phyloP scores from a whole-genome alignment of 2,113 vertebrate genomes.

The Cyanoramphus novaezelandiae region DNA sequence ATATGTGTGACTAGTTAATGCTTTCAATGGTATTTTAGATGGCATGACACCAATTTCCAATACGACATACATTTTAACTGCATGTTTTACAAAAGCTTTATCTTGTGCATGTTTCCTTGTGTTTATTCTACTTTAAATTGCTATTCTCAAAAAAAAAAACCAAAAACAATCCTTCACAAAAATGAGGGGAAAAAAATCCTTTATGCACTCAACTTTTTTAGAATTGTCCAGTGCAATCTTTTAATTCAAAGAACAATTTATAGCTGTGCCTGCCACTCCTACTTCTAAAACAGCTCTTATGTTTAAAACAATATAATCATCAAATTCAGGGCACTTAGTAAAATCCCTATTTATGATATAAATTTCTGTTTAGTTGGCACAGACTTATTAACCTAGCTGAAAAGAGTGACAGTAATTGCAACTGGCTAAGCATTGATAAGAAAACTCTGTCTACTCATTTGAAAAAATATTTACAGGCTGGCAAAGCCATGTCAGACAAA shows the following conservation, averaged over 20 bases:
- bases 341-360: slow-evolving; percentile 48
- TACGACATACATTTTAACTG: neutral
- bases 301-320: slow-evolving; percentile 25
- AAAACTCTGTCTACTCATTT: neutral
- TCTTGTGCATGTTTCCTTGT: neutral
- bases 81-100: neutral
- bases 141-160: neutral
- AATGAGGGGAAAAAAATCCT: neutral
- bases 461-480: slow-evolving; percentile 15
- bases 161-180: neutral
- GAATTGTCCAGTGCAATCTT: neutral
- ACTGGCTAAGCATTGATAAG: slow-evolving; percentile 44
- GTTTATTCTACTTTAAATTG: neutral
- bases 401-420: slow-evolving; percentile 34
- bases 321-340: neutral
- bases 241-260: neutral
- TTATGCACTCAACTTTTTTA: neutral
- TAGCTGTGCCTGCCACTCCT: neutral
- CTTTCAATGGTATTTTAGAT: neutral
- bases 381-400: slow-evolving; percentile 22
- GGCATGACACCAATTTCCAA: neutral
- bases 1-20: neutral
- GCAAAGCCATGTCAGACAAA: neutral
- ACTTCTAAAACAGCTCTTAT: neutral
- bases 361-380: neutral